phyloP scores from a whole-genome alignment of 2,113 vertebrate species.

The Herpetotheres cachinnans region DNA sequence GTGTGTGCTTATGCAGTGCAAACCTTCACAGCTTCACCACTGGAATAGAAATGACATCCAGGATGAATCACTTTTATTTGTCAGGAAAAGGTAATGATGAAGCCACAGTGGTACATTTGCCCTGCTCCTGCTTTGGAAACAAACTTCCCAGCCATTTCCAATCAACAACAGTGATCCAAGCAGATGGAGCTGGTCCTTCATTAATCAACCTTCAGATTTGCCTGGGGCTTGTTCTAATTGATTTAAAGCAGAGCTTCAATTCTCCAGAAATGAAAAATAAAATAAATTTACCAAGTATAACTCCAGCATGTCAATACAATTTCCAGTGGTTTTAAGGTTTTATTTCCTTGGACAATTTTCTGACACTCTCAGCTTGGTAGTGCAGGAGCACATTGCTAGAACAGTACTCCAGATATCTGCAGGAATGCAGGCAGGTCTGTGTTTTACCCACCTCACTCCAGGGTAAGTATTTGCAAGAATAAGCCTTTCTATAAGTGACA shows the following conservation, averaged over 20 bases:
- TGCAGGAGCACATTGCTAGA: background rate
- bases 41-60: background rate
- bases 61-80: background rate
- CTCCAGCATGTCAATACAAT: background rate
- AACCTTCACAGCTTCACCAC: background rate
- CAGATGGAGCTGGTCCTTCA: background rate
- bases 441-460: too few species aligned
- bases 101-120: background rate
- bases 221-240: conserved; percentile 27
- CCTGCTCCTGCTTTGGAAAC: background rate
- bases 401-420: background rate
- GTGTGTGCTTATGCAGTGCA: background rate
- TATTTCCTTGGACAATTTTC: background rate
- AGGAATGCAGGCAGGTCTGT: background rate
- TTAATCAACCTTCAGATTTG: background rate
- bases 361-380: background rate
- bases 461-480: background rate
- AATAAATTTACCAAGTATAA: background rate
- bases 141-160: background rate
- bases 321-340: background rate
- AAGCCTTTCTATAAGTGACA: background rate
- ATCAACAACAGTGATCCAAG: background rate
- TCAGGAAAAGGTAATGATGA: background rate
- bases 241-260: background rate
- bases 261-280: background rate